Base-by-base conservation (phyloP, 2,797 vertebrate species). In the Microctenopoma steveboyesi region DNA sequence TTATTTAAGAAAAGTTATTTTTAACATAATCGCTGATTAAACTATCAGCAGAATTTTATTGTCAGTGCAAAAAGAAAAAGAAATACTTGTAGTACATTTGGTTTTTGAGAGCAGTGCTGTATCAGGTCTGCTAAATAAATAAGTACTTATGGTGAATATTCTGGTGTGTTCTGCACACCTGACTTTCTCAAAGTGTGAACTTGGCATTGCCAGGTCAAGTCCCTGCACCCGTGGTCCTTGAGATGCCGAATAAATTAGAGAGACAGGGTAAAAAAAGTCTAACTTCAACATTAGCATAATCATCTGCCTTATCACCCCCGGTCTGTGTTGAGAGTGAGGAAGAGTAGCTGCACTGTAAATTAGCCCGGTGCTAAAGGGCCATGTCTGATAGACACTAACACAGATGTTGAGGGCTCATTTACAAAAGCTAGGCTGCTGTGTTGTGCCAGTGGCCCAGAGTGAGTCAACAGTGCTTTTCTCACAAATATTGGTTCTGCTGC, bases 381-480 rank as follows among this genome's bases (percentile, higher is more conserved):
- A 67, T 74, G 84, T 82, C 88, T 83, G 81, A 86, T 74, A 87
- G 86, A 90, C 85, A 30, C 87, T 84, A 89, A 89, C 90, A 88
- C 91, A 92, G 92, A 93, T 92, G 92, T 92, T 80, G 85, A 91
- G 90, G 87, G 90, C 92, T 91, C 89, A 89, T 91, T 92, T 92
- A 91, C 90, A 86, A 86, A 92, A 87, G 83, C 83, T 27, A 33
- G 79, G 79, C 79, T 85, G 89, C 81, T 87, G 85, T 49, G 86
- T 77, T 72, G 90, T 78, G 82, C 72, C 84, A 83, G 84, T 83
- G 84, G 88, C 78, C 77, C 82, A 78, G 77, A 85, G 87, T 84
- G 86, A 90, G 83, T 88, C 60, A 62, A 86, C 87, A 73, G 86
- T 62, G 76, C 80, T 87, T 89, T 84, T 74, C 89, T 83, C 83